Evolutionary conservation across 2,888 invertebrate genomes (phyloP).

Genomic region (Andrena minutula): DNA sequence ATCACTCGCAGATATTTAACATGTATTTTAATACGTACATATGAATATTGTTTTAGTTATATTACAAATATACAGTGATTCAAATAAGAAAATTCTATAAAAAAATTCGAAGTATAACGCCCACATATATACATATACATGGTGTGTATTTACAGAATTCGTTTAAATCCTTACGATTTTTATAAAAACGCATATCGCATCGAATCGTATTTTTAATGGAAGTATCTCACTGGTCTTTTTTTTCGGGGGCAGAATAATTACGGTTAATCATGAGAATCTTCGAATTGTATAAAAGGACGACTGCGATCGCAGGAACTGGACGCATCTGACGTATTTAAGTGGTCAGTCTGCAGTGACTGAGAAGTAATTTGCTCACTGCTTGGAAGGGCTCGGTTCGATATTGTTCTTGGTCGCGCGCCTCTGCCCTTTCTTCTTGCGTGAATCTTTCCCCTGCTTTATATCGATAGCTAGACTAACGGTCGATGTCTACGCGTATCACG

Average conservation of each 20-base stretch:
- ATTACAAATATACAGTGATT: constrained; percentile 53
- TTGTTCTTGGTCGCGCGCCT: constrained; percentile 6
- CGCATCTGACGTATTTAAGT: constrained; percentile 35
- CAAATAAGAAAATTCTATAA: constrained; percentile 46
- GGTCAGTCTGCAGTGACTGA: constrained; percentile 60
- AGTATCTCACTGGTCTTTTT: constrained; percentile 51
- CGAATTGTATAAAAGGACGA: constrained; percentile 22
- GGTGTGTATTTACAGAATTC: constrained; percentile 57
- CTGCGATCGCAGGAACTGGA: constrained; percentile 46
- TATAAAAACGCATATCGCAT: constrained; percentile 48
- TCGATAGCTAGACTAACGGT: constrained; percentile 4
- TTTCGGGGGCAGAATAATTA: constrained; percentile 27
- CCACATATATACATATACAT: constrained; percentile 10
- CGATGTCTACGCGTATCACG: constrained; percentile 60
- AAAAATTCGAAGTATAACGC: constrained; percentile 55
- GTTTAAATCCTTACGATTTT: constrained; percentile 45
- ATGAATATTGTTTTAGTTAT: constrained; percentile 37
- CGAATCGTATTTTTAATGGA: constrained; percentile 55
- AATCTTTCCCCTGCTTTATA: constrained; percentile 1
- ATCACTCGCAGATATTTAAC: constrained; percentile 19
- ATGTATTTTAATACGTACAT: constrained; percentile 5
- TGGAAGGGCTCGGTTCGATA: constrained; percentile 3
- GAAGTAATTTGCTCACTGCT: constrained; percentile 13
- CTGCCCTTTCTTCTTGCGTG: neutral
- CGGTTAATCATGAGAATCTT: constrained; percentile 34